Evolutionary conservation across 1,140 invertebrate species (phyloP), one percentile per base, ranked within the genome.

Genomic region (Helicorthomorpha holstii): DNA sequence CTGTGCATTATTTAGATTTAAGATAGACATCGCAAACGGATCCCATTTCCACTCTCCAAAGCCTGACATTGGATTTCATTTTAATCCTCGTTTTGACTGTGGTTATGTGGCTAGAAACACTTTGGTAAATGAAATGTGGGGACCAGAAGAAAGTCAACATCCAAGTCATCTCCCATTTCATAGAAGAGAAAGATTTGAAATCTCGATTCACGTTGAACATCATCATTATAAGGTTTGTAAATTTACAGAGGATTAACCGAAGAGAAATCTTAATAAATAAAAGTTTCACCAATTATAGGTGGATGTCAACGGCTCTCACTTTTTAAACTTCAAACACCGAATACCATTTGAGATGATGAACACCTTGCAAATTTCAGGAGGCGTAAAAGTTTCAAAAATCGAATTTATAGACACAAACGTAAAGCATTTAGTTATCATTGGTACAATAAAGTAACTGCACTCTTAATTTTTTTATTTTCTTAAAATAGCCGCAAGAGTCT

Each of bases 21-120:
- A 47, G 25, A 54, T 64, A 7, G 61, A 62, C 47, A 60, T 63
- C 23, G 48, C 56, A 58, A 27, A 56, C 52, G 57, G 61, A 62
- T 51, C 41, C 29, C 34, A 54, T 53, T n/a, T 57, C 55, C 10
- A 54, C 4, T 23, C 25, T 7, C 52, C 41, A 42, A 43, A 54
- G 53, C 10, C 56, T 7, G 22, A 4, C 25, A 49, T 49, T 23
- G 48, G 7, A 7, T 49, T 49, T 34, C 48, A 49, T 23, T 49
- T 49, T 10, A 49, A 49, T 34, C 48, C 48, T 42, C 48, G 48
- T 26, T 49, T 49, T 23, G 21, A 49, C 4, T 23, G 24, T 19
- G 7, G 24, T 21, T 49, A 49, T 34, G 26, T 27, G 42, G 48
- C 48, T 16, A 24, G 48, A 27, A 49, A 49, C 24, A 49, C 48